Evolutionary conservation across 2,888 invertebrate species (phyloP).

Genomic region (Balanococcus diminutus): DNA sequence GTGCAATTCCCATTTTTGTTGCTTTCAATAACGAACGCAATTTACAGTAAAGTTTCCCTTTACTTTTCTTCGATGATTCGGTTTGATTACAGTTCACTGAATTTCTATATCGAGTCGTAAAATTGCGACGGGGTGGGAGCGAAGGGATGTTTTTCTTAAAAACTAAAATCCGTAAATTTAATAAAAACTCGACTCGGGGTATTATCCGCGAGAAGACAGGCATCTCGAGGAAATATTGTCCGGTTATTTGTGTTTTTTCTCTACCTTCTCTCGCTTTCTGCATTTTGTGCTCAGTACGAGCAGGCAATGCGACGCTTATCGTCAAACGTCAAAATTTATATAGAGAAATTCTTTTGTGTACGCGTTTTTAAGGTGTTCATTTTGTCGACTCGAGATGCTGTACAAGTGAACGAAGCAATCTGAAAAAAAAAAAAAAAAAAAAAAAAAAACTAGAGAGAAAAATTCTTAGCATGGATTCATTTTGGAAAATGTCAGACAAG

Average conservation of each 20-base stretch:
- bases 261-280: background rate
- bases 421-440: background rate
- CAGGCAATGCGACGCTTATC: background rate
- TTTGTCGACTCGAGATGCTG: background rate
- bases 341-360: background rate
- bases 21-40: conserved; percentile 54
- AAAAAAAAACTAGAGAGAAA: no score
- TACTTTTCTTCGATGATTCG: conserved; percentile 53
- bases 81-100: conserved; percentile 54
- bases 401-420: background rate
- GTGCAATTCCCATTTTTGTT: conserved; percentile 53
- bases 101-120: conserved; percentile 55
- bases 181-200: conserved; percentile 24
- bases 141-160: conserved; percentile 9
- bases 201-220: background rate
- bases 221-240: conserved; percentile 18
- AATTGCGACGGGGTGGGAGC: background rate
- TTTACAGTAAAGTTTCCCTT: conserved; percentile 54
- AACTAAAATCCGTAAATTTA: conserved; percentile 43
- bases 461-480: background rate
- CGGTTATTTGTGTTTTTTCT: background rate
- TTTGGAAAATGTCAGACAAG: background rate
- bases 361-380: background rate
- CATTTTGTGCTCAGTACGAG: background rate
- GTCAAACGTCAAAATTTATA: conserved; percentile 7